phyloP scores from a whole-genome alignment of 2,888 invertebrate species.

The Tryphoninae sp. region DNA sequence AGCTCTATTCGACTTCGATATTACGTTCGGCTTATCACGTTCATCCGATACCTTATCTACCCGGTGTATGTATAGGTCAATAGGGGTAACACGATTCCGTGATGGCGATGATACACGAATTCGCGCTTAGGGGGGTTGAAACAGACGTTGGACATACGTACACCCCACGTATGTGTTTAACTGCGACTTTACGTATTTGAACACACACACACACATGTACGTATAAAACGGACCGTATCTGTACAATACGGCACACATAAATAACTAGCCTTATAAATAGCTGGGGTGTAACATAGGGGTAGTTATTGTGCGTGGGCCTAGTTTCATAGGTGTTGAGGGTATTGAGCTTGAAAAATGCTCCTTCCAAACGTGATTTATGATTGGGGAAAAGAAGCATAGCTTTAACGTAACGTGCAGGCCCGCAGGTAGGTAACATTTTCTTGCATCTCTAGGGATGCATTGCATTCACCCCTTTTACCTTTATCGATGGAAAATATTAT shows the following conservation, averaged over 20 bases:
- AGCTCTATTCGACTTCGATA: neutral
- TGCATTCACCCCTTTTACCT: too few relatives aligned
- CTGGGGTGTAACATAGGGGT: neutral
- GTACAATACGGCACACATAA: neutral
- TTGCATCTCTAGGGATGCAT: too few relatives aligned
- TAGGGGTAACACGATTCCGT: slow-evolving; percentile 34
- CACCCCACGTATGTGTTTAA: neutral
- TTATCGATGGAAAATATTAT: too few relatives aligned
- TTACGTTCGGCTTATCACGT: slow-evolving; percentile 30
- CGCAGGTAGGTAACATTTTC: too few relatives aligned
- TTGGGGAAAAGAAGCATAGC: neutral
- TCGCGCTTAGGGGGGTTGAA: slow-evolving; percentile 2
- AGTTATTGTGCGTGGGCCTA: neutral
- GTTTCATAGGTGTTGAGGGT: slow-evolving; percentile 22
- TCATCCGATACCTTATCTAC: slow-evolving; percentile 45
- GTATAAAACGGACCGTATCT: neutral
- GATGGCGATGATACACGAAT: slow-evolving; percentile 46
- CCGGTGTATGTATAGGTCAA: slow-evolving; percentile 12
- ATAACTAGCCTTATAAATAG: neutral
- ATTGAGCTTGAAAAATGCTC: slow-evolving; percentile 58
- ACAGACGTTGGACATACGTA: neutral
- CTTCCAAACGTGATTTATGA: slow-evolving; percentile 55
- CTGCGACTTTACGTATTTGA: neutral
- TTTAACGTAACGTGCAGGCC: neutral
- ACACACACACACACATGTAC: neutral